Conservation (phyloP, 2,797 vertebrate species). For the Gymnoscopelus microlampas region DNA sequence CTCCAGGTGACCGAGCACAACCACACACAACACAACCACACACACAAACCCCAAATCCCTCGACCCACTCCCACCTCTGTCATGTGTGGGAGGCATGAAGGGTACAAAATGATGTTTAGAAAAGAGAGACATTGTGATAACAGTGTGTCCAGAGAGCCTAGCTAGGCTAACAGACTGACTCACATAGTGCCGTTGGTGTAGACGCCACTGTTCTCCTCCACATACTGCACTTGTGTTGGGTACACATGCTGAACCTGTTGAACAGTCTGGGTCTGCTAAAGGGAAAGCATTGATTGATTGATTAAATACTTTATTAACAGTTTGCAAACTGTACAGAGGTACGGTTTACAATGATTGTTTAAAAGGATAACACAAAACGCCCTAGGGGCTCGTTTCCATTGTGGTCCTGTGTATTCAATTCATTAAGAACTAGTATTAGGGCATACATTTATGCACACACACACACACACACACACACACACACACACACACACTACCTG, state of each 20-base stretch:
- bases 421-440: too few relatives aligned
- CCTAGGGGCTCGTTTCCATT: too few relatives aligned
- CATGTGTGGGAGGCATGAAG: constrained; percentile 72
- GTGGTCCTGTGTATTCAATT: too few relatives aligned
- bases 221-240: constrained; percentile 95
- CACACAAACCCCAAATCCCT: constrained; percentile 39
- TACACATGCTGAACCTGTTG: constrained; percentile 93
- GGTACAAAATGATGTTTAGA: constrained; percentile 52
- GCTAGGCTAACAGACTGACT: constrained; percentile 67
- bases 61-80: constrained; percentile 37
- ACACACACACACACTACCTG: constrained; percentile 64
- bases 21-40: constrained; percentile 54
- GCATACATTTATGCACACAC: background rate
- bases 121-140: constrained; percentile 41
- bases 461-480: constrained; percentile 1
- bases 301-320: too few relatives aligned
- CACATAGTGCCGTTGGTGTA: constrained; percentile 98
- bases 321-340: too few relatives aligned
- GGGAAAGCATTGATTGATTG: constrained; percentile 17
- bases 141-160: constrained; percentile 34
- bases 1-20: constrained; percentile 71
- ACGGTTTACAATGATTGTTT: too few relatives aligned
- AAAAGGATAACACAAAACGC: too few relatives aligned
- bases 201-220: constrained; percentile 93
- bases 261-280: constrained; percentile 83